Base-by-base conservation (phyloP, 2,888 invertebrate species). In the Tetropium fuscum region DNA sequence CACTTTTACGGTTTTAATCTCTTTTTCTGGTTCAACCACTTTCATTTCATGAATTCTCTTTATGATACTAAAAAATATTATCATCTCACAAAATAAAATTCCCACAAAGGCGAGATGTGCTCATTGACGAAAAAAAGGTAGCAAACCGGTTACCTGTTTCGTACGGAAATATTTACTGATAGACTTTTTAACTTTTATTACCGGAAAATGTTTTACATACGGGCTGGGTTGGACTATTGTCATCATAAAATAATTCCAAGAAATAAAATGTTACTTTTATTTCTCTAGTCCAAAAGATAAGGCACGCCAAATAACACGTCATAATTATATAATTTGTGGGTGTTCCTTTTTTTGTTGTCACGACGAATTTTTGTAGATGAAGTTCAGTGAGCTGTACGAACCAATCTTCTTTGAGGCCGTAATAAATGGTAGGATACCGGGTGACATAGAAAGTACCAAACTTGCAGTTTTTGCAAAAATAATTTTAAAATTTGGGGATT, bases 1-100 rank as follows among this genome's bases (percentile, higher is more conserved):
- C 61, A 64, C 57, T 55, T 55, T 58, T 51, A 53, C 13, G 34
- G 43, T 34, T 43, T 53, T 43, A 53, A 43, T 43, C 43, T 36
- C 13, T 22, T 40, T 40, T 51, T 34, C 34, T 34, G 36, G 51
- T 51, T 40, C 40, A 25, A 22, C 51, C 27, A 38, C 38, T 34
- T 34, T 19, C 11, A n/a, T 22, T 22, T 43, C 34, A 19, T 20
- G 47, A 47, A 47, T 34, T 18, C 1, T 20, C 18, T 15, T 36
- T 38, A 22, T 20, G 20, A 34, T 11, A 22, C 20, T 6, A 10
- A 32, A 32, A 15, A 36, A 48, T 48, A 8, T 22, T 38, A 49
- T 36, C 22, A 15, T 8, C 16, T 34, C 11, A 47, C 20, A 10
- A 36, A n/a, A n/a, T 15, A 36, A 36, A 36, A 48, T 36, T 48